Base-by-base conservation (phyloP, 2,888 invertebrate species). In the Germaria angustata region DNA sequence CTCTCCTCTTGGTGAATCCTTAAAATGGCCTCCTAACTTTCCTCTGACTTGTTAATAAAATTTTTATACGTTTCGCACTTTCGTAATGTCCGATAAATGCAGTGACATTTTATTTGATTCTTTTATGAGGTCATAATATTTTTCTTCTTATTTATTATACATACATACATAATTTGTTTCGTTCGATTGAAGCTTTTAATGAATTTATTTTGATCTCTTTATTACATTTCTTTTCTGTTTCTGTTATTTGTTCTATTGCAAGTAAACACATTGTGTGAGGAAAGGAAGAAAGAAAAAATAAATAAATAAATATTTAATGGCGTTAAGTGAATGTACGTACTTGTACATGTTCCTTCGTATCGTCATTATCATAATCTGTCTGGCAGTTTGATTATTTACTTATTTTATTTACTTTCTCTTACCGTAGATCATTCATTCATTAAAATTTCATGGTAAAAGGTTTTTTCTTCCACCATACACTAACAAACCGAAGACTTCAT, bases 351-450 rank as follows among this genome's bases (percentile, higher is more conserved):
- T 55, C 32, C 7, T 44, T 69, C 15, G 22, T 59, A 34, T 59
- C 15, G 22, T 36, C 36, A 59, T 71, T 59, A 57, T 34, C 22
- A 36, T 72, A 49, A 61, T 36, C 49, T 59, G 59, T 49, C 59
- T 59, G 59, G 13, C 59, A 1, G 9, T 53, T 68, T 51, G 11
- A 24, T 24, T 34, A n/a, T n/a, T n/a, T n/a, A n/a, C 6, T 2
- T 15, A n/a, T 59, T 11, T 15, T 9, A 28, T 36, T 49, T 39
- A 6, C 17, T 11, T 32, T 20, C n/a, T n/a, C n/a, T n/a, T n/a
- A n/a, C n/a, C n/a, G n/a, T n/a, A n/a, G n/a, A n/a, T n/a, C 20
- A 13, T 44, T 8, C 24, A 28, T n/a, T 41, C 28, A 28, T 28
- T 28, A 28, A 28, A 28, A 28, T 28, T 28, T n/a, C n/a, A n/a